phyloP scores from a whole-genome alignment of 2,888 invertebrate species.

The Oeneis ivallda region DNA sequence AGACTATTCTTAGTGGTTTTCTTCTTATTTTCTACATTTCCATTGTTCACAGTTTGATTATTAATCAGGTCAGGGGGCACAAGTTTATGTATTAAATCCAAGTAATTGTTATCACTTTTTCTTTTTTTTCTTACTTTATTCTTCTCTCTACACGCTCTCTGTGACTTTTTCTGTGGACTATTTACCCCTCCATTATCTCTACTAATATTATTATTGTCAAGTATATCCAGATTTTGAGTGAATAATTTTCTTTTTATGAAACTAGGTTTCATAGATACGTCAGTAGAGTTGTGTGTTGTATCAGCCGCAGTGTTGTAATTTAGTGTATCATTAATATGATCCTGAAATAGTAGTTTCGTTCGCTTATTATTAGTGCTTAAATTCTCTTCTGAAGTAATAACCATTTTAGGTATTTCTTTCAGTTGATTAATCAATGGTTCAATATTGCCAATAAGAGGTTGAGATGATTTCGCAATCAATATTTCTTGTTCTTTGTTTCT shows the following conservation, averaged over 20 bases:
- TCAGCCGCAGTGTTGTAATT: slow-evolving; percentile 29
- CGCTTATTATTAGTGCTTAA: slow-evolving; percentile 26
- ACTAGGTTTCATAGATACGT: slow-evolving; percentile 65
- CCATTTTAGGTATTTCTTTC: slow-evolving; percentile 10
- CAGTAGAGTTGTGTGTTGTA: slow-evolving; percentile 43
- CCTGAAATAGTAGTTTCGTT: slow-evolving; percentile 27
- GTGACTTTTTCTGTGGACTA: slow-evolving; percentile 59
- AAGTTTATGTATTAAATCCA: slow-evolving; percentile 71
- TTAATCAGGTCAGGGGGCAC: slow-evolving; percentile 61
- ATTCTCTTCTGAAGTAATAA: slow-evolving; percentile 9
- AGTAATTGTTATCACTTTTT: slow-evolving; percentile 58
- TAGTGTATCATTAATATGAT: slow-evolving; percentile 37
- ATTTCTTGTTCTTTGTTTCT: slow-evolving; percentile 34
- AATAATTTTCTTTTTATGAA: slow-evolving; percentile 73
- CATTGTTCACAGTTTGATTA: slow-evolving; percentile 46
- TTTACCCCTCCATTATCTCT: slow-evolving; percentile 49
- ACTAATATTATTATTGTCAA: slow-evolving; percentile 56
- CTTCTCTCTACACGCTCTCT: slow-evolving; percentile 55
- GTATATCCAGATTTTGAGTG: slow-evolving; percentile 66
- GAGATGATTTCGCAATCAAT: slow-evolving; percentile 39
- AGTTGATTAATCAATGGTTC: slow-evolving; percentile 21
- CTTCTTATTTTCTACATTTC: slow-evolving; percentile 52
- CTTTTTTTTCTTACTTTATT: slow-evolving; percentile 65
- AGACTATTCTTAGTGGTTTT: slow-evolving; percentile 45
- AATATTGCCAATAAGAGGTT: slow-evolving; percentile 30